These are phyloP conservation scores for Pelusios castaneus DNA, from an alignment of 2,113 vertebrate species.

Conservation along the genomic window DNA sequence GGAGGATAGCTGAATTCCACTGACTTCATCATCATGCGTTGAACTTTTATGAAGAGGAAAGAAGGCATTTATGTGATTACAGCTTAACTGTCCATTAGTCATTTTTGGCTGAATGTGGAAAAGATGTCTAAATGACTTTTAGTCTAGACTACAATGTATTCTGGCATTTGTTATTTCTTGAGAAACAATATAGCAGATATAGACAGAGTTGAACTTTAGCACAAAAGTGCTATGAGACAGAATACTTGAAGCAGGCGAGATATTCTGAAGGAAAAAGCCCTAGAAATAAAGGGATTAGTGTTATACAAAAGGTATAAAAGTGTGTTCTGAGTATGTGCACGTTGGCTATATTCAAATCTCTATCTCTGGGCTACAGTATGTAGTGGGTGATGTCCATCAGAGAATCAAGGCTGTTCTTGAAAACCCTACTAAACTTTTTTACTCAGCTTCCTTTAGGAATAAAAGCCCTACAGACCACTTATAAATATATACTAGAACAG, in stretches of 20 bases:
- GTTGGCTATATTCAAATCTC: slow-evolving; percentile 5
- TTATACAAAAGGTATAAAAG: neutral
- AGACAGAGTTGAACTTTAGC: slow-evolving; percentile 43
- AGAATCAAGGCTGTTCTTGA: neutral
- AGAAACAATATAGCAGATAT: slow-evolving; percentile 61
- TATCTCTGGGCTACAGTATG: neutral
- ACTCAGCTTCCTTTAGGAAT: neutral
- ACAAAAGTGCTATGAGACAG: slow-evolving; percentile 53
- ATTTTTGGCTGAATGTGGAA: slow-evolving; percentile 46
- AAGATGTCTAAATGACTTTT: slow-evolving; percentile 30
- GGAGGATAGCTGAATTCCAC: slow-evolving; percentile 57
- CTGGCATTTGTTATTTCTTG: slow-evolving; percentile 50
- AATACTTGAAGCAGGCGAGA: slow-evolving; percentile 33
- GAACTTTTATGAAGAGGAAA: slow-evolving; percentile 60
- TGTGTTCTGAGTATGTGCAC: neutral
- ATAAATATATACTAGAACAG: neutral
- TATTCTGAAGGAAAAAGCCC: neutral
- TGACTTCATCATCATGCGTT: slow-evolving; percentile 50
- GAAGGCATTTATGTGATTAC: slow-evolving; percentile 53
- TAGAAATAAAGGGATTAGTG: slow-evolving; percentile 14
- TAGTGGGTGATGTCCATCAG: neutral
- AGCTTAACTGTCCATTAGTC: slow-evolving; percentile 19
- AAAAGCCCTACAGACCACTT: neutral
- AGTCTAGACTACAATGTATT: slow-evolving; percentile 56
- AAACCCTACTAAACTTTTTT: neutral